These are phyloP conservation scores for Drosophila ezoana DNA, from an alignment of 2,888 invertebrate genomes.

Conservation along the genomic window DNA sequence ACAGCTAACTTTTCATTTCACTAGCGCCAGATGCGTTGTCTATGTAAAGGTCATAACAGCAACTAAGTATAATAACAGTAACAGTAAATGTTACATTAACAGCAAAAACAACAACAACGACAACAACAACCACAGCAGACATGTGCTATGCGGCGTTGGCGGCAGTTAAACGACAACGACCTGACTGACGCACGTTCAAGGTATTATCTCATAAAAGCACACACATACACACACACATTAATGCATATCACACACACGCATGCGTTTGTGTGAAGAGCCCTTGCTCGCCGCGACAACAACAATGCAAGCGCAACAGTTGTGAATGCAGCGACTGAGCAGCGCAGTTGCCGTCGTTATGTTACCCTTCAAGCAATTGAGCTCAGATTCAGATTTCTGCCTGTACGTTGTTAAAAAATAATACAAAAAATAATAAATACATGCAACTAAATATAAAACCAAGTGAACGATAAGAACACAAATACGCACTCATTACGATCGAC, in stretches of 20 bases:
- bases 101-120: slow-evolving; percentile 11
- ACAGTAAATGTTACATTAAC: slow-evolving; percentile 22
- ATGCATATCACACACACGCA: slow-evolving; percentile 7
- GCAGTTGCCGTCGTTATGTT: slow-evolving; percentile 35
- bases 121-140: slow-evolving; percentile 24
- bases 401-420: slow-evolving; percentile 19
- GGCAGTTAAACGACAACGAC: slow-evolving; percentile 73
- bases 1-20: slow-evolving; percentile 67
- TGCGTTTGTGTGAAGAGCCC: slow-evolving; percentile 45
- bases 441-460: slow-evolving; percentile 26
- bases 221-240: slow-evolving; percentile 22
- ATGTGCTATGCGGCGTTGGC: slow-evolving; percentile 59
- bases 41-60: slow-evolving; percentile 2
- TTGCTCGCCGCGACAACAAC: slow-evolving; percentile 46
- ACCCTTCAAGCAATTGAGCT: slow-evolving; percentile 28
- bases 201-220: slow-evolving; percentile 75
- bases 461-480: slow-evolving; percentile 34
- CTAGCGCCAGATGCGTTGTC: slow-evolving; percentile 21
- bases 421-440: slow-evolving; percentile 14
- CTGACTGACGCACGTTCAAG: slow-evolving; percentile 80
- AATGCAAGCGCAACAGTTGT: slow-evolving; percentile 69
- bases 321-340: slow-evolving; percentile 42
- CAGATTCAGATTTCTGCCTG: slow-evolving; percentile 30
- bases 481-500: slow-evolving; percentile 11
- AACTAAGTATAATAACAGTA: slow-evolving; percentile 24